Evolutionary conservation across 2,797 vertebrate species (phyloP), one percentile per base, ranked within the genome.

Genomic region (Enteromius viviparus): DNA sequence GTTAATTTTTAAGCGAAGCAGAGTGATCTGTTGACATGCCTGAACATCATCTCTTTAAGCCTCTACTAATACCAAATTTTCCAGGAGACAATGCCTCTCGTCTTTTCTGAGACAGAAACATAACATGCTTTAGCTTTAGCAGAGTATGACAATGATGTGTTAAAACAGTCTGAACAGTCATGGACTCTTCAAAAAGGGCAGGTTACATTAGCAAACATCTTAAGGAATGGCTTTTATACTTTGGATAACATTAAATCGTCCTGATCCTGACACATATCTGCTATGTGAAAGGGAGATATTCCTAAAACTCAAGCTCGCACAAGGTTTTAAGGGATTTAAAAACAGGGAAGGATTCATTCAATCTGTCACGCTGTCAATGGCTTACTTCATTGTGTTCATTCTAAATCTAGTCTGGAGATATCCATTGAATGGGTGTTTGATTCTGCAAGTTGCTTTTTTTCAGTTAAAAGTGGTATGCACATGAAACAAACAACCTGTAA

Each of bases 251-350:
- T 91, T 93, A 93, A 94, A 92, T 89, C 87, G 88, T 88, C 87
- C 91, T 90, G 93, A 93, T 93, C 89, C 90, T 92, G 93, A 93
- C 91, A 91, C 83, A 92, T 91, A 86, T 93, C 89, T 89, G 90
- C 91, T 90, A 90, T 85, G 90, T 89, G 90, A 91, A 93, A 93
- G 93, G 91, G 91, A 92, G 90, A 93, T 91, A 92, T 92, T 89
- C 86, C 88, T 92, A 87, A 91, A 93, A 92, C 86, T 89, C 86
- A 90, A 89, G 91, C 89, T 92, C 90, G 90, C 88, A 89, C 83
- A 76, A 85, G 89, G 90, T 89, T 92, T 91, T 91, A 93, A 92
- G 90, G 92, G 89, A 93, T 93, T 94, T 94, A 90, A 92, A 93
- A 94, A 91, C 89, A 88, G 89, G 87, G 90, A 85, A 84, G 84